phyloP scores from a whole-genome alignment of 2,888 invertebrate genomes.

The Eilema depressum region DNA sequence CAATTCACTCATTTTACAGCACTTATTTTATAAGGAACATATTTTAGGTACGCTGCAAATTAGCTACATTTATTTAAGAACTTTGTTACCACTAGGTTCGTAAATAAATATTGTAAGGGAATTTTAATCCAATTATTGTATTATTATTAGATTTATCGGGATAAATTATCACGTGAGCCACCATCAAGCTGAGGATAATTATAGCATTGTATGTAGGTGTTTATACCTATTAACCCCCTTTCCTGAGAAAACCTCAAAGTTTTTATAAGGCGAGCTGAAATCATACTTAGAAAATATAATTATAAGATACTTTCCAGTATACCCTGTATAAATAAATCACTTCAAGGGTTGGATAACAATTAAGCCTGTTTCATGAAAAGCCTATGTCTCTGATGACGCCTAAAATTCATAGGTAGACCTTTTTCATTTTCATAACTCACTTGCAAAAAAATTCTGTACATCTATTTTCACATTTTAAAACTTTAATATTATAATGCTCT shows the following conservation, averaged over 20 bases:
- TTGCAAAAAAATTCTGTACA: background rate
- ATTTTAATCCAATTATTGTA: background rate
- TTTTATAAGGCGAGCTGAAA: too few relatives aligned
- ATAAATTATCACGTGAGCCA: too few relatives aligned
- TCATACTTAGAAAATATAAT: too few relatives aligned
- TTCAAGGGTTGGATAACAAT: background rate
- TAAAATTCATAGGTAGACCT: background rate
- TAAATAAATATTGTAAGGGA: background rate
- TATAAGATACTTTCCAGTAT: too few relatives aligned
- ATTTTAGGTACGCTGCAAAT: background rate
- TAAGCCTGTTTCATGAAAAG: background rate
- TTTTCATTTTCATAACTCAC: background rate
- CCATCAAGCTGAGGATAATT: too few relatives aligned
- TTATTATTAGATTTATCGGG: too few relatives aligned
- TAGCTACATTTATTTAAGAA: background rate
- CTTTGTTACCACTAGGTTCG: background rate
- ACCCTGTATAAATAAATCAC: background rate
- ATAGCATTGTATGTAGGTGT: too few relatives aligned
- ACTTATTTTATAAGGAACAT: background rate
- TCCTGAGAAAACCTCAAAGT: too few relatives aligned
- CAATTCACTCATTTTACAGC: background rate
- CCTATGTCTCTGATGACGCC: background rate
- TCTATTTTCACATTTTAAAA: background rate
- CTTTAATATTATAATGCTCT: background rate
- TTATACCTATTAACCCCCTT: too few relatives aligned